Evolutionary conservation across 2,797 vertebrate species (phyloP), one percentile per base, ranked within the genome.

Genomic region (Synaphobranchus kaupii): DNA sequence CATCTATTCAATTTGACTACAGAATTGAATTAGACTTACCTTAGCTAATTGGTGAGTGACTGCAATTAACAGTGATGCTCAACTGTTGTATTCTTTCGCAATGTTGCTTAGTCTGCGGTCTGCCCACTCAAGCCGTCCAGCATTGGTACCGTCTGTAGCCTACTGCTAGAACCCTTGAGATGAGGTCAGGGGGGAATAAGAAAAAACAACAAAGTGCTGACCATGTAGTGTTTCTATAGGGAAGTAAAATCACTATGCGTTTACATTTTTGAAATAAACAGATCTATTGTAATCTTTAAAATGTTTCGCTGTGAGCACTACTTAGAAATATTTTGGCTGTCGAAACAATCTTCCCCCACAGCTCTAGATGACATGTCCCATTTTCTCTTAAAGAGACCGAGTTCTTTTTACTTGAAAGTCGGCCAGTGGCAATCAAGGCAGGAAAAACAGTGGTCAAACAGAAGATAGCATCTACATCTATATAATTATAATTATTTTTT

Each of bases 361-460:
- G 86, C 39, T 58, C 5, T 52, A 71, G 34, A 87, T 87, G 86
- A 68, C 68, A 66, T 13, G 63, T 60, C 48, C 78, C 86, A 81
- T 31, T 81, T 31, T 83, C 80, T 83, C 80, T 87, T 87, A 87
- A 87, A 87, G 86, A 68, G 39, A 13, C 9, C 60, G 58, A 83
- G 58, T 81, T 83, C 58, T 22, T 68, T 87, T 83, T 34, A 47
- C 50, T 12, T 63, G 54, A 66, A 83, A 83, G 86, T 83, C 78
- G 60, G 78, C n/a, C 78, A 80, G 34, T 15, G 31, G 28, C 71
- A 80, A 17, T 39, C 20, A 80, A 22, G 39, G 44, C 76, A 48
- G 25, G 47, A 50, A 76, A 81, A 81, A 50, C 44, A 81, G 78
- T n/a, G 78, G 47, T 81, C 25, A 81, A 3, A 15, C 22, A 25